These are phyloP conservation scores for Eulemur albifrons DNA, from an alignment of 2,797 vertebrate species.

Conservation along the genomic window DNA sequence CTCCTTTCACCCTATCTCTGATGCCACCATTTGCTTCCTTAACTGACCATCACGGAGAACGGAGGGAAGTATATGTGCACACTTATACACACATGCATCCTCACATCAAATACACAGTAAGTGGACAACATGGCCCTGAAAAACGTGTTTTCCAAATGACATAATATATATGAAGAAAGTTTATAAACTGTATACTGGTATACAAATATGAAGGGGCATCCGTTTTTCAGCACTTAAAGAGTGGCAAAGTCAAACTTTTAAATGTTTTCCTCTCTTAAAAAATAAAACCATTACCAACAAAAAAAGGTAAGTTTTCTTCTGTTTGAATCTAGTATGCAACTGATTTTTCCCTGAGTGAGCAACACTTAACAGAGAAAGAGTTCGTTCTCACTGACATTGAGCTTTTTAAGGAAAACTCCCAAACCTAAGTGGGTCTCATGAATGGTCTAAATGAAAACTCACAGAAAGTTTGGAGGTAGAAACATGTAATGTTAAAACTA, in stretches of 20 bases:
- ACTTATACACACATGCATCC: not conserved
- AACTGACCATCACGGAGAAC: not conserved
- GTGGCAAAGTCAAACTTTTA: not conserved
- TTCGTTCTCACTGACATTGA: not conserved
- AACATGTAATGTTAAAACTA: not conserved
- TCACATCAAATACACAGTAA: not conserved
- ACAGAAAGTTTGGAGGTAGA: not conserved
- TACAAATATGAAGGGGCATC: not conserved
- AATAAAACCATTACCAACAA: constrained; percentile 21
- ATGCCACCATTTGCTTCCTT: not conserved
- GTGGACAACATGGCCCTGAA: not conserved
- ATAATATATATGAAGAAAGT: not conserved
- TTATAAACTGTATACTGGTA: not conserved
- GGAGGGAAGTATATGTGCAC: not conserved
- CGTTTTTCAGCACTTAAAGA: not conserved
- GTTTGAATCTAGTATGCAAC: not conserved
- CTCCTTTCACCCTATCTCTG: not conserved
- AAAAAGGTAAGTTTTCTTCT: not conserved
- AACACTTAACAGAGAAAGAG: not conserved
- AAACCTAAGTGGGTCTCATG: not conserved
- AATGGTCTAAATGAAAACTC: not conserved
- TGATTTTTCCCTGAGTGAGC: constrained; percentile 1
- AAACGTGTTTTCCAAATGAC: not conserved
- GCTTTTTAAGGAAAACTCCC: not conserved
- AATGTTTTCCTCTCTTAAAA: constrained; percentile 18